A percentile compares a stretch with the other conserved stretches of the same genome.
Evolutionary conservation across 2,113 vertebrate genomes (phyloP).

Genomic region (Notothenia coriiceps): DNA sequence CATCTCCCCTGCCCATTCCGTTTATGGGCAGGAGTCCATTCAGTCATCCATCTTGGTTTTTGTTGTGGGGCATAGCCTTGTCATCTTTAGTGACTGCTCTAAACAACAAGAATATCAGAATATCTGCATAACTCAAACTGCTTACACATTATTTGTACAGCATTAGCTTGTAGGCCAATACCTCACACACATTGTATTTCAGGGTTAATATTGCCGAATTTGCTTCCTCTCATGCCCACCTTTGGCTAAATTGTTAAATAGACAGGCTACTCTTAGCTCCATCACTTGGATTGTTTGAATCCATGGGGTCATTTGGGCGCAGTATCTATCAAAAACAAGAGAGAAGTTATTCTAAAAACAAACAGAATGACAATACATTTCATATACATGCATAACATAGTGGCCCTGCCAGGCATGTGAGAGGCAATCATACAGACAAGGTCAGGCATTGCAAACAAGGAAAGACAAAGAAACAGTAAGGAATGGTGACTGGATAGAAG

Average conservation of each 20-base stretch:
- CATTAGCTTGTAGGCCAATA: background rate
- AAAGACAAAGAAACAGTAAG: no score
- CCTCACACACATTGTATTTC: background rate
- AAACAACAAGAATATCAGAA: constrained; percentile 24
- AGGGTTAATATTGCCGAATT: background rate
- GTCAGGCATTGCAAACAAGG: background rate
- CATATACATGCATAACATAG: background rate
- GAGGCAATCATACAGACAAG: background rate
- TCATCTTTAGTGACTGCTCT: background rate
- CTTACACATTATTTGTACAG: no score
- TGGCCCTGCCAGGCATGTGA: background rate
- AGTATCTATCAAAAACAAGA: background rate
- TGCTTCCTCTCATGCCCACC: background rate
- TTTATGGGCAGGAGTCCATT: constrained; percentile 7
- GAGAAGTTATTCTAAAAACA: background rate
- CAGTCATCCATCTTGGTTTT: constrained; percentile 24
- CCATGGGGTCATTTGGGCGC: background rate
- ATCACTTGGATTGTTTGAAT: background rate
- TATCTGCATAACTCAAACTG: background rate
- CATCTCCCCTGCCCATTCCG: background rate
- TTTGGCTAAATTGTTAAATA: background rate
- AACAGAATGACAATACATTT: background rate
- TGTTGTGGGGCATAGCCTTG: constrained; percentile 6
- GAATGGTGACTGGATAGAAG: background rate
- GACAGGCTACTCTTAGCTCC: background rate